Conservation (phyloP, 2,888 invertebrate species). For the Ichneumon xanthorius region DNA sequence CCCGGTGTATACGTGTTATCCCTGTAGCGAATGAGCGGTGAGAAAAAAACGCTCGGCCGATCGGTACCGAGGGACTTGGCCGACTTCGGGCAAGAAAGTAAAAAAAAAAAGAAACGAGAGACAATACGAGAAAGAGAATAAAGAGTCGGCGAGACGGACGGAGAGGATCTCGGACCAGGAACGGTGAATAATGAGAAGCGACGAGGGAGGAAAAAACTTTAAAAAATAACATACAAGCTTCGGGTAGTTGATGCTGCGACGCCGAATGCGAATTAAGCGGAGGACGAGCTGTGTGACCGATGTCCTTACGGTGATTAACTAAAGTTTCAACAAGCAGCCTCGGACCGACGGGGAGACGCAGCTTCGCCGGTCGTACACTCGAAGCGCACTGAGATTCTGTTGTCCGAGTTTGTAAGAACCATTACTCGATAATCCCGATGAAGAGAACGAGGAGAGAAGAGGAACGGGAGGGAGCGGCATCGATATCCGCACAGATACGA, state of each 20-base stretch:
- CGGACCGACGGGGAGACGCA: slow-evolving; percentile 19
- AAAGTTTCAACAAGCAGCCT: slow-evolving; percentile 82
- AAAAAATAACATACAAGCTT: slow-evolving; percentile 39
- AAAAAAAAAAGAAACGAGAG: slow-evolving; percentile 9
- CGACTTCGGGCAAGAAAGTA: slow-evolving; percentile 2
- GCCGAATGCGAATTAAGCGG: slow-evolving; percentile 79
- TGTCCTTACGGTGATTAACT: slow-evolving; percentile 83
- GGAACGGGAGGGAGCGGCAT: slow-evolving; percentile 35
- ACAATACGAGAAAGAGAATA: slow-evolving; percentile 29
- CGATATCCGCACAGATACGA: slow-evolving; percentile 74
- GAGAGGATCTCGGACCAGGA: slow-evolving; percentile 23
- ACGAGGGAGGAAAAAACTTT: not conserved
- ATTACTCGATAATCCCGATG: slow-evolving; percentile 10
- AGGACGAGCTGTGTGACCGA: slow-evolving; percentile 83
- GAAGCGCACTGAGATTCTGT: slow-evolving; percentile 23
- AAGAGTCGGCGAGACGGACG: slow-evolving; percentile 29
- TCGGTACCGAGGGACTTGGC: slow-evolving; percentile 18
- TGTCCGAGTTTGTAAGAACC: slow-evolving; percentile 14
- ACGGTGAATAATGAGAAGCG: slow-evolving; percentile 43
- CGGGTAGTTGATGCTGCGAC: slow-evolving; percentile 52
- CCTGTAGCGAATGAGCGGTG: slow-evolving; percentile 6
- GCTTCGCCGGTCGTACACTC: slow-evolving; percentile 36
- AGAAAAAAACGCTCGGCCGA: slow-evolving; percentile 20
- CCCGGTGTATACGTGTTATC: slow-evolving; percentile 19
- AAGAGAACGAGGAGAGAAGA: slow-evolving; percentile 7